Percentiles rank a stretch among this genome's conserved stretches.
These are phyloP conservation scores for Trissoscelio sp. DNA, from an alignment of 2,888 invertebrate species.

Conservation along the genomic window DNA sequence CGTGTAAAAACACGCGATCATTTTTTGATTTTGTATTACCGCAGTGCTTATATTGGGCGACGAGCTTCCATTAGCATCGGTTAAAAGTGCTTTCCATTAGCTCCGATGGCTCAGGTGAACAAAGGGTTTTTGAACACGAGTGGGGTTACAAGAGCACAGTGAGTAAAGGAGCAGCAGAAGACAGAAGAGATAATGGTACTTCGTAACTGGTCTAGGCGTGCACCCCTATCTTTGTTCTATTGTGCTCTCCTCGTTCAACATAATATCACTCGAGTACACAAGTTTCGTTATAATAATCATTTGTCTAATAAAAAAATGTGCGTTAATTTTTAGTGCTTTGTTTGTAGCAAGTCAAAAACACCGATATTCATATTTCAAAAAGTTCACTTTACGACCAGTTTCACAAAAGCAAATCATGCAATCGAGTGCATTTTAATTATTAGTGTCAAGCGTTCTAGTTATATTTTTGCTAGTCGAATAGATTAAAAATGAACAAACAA, in stretches of 20 bases:
- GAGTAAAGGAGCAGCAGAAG: slow-evolving; percentile 69
- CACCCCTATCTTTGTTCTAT: slow-evolving; percentile 67
- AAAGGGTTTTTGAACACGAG: slow-evolving; percentile 75
- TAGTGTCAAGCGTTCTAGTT: not conserved
- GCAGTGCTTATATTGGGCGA: slow-evolving; percentile 66
- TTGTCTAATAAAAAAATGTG: slow-evolving; percentile 14
- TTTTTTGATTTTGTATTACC: slow-evolving; percentile 67
- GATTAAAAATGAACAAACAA: not conserved
- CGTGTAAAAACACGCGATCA: slow-evolving; percentile 44
- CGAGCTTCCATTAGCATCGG: slow-evolving; percentile 79
- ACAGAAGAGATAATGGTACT: slow-evolving; percentile 70
- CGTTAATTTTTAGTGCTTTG: slow-evolving; percentile 19
- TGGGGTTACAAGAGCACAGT: slow-evolving; percentile 70
- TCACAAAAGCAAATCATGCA: not conserved
- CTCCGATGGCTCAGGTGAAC: slow-evolving; percentile 75
- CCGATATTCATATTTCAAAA: not conserved
- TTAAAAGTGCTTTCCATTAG: slow-evolving; percentile 81
- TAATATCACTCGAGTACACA: slow-evolving; percentile 63
- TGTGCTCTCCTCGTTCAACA: slow-evolving; percentile 57
- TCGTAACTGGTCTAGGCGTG: slow-evolving; percentile 67
- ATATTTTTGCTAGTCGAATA: not conserved
- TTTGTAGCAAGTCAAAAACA: slow-evolving; percentile 5
- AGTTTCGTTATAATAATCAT: slow-evolving; percentile 62
- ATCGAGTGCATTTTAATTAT: not conserved
- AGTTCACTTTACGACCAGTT: not conserved